A percentile compares a stretch with the other conserved stretches of the same genome.
These are phyloP conservation scores for Drusus annulatus DNA, from an alignment of 1,140 invertebrate genomes.

Conservation along the genomic window DNA sequence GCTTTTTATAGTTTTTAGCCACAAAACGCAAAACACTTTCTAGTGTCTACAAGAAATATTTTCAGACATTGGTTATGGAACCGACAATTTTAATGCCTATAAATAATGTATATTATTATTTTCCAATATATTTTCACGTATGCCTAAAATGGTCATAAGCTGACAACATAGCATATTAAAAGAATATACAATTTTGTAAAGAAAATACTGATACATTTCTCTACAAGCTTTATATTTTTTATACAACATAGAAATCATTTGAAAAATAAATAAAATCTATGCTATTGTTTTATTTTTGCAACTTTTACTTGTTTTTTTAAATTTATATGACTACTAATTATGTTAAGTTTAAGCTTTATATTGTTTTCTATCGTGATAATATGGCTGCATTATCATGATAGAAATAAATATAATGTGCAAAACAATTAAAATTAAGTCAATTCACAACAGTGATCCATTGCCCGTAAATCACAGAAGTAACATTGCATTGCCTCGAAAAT, in stretches of 20 bases:
- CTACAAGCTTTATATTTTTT: neutral
- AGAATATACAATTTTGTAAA: neutral
- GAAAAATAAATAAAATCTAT: neutral
- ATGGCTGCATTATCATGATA: slow-evolving; percentile 31
- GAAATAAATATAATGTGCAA: neutral
- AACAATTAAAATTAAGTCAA: slow-evolving; percentile 15
- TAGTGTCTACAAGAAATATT: neutral
- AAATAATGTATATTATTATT: too few species aligned
- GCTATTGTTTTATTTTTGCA: neutral
- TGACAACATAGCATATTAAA: neutral
- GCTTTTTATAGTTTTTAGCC: slow-evolving; percentile 1
- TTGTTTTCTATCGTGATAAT: slow-evolving; percentile 42
- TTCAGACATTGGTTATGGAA: neutral
- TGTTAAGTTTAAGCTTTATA: neutral
- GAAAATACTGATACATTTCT: neutral
- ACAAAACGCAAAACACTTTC: slow-evolving; percentile 16
- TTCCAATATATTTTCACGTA: too few species aligned
- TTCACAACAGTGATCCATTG: slow-evolving; percentile 51
- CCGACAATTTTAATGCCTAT: too few species aligned
- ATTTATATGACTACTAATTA: neutral
- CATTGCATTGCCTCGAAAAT: slow-evolving; percentile 35
- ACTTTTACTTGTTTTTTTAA: neutral
- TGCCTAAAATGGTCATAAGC: neutral
- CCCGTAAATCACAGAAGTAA: slow-evolving; percentile 50
- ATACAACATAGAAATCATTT: neutral